Conservation (phyloP, 2,113 vertebrate species). For the Octodon degus region DNA sequence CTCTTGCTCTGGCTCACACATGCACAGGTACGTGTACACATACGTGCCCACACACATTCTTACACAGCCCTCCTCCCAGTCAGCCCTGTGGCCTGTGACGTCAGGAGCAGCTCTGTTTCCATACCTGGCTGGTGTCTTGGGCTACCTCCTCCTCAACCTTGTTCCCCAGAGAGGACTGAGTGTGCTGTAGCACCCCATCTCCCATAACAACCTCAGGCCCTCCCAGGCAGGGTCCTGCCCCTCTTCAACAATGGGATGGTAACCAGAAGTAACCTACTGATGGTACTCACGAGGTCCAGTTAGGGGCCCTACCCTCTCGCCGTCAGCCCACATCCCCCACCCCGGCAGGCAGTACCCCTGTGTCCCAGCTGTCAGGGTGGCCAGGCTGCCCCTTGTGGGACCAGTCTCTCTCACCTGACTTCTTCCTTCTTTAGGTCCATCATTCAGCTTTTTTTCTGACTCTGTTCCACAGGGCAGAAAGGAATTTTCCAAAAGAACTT, state of each 20-base stretch:
- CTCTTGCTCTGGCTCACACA: not conserved
- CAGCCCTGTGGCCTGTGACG: not conserved
- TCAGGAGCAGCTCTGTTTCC: not conserved
- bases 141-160: not conserved
- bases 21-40: accelerated
- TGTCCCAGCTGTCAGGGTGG: too few relatives aligned
- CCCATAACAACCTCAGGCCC: accelerated
- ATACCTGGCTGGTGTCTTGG: not conserved
- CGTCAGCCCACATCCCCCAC: not conserved
- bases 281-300: accelerated
- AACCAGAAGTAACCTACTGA: not conserved
- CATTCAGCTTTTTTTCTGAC: not conserved
- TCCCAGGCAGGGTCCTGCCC: accelerated
- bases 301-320: too few relatives aligned
- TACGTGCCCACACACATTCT: not conserved
- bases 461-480: not conserved
- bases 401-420: not conserved
- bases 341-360: not conserved
- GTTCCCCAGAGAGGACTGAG: not conserved
- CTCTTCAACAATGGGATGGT: not conserved
- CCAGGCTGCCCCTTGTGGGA: not conserved
- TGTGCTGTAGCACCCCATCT: not conserved
- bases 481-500: not conserved
- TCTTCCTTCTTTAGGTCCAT: not conserved
- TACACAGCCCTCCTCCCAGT: not conserved